A percentile compares a stretch with the other conserved stretches of the same genome.
Conservation (phyloP, 2,797 vertebrate genomes). For the Acrossocheilus fasciatus region DNA sequence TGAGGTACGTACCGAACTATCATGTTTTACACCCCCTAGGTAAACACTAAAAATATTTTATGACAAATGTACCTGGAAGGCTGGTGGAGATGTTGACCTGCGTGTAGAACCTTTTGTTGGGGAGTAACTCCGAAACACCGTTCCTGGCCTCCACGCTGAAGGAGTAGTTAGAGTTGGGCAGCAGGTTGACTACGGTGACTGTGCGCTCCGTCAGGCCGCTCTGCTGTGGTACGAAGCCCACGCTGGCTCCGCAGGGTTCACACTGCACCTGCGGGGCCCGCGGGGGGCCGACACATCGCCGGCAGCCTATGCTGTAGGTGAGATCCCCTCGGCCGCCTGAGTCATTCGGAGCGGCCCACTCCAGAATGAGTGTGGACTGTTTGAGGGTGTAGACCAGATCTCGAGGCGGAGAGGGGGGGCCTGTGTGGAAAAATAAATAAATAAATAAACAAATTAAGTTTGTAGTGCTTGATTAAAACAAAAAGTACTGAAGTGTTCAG, state of each 20-base stretch:
- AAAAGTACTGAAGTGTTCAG: background rate
- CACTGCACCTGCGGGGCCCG: conserved; percentile 69
- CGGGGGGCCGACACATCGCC: conserved; percentile 71
- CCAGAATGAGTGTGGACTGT: conserved; percentile 87
- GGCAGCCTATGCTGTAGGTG: conserved; percentile 89
- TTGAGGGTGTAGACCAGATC: conserved; percentile 88
- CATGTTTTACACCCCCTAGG: background rate
- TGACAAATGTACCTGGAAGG: conserved; percentile 76
- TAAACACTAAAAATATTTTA: background rate
- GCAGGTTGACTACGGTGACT: conserved; percentile 89
- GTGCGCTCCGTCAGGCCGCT: conserved; percentile 84
- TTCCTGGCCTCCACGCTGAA: conserved; percentile 90
- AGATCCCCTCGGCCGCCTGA: conserved; percentile 86
- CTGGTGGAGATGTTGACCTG: conserved; percentile 90
- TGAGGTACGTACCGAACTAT: too few relatives aligned
- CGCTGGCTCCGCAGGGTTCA: conserved; percentile 83
- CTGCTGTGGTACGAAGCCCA: conserved; percentile 93
- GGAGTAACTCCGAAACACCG: conserved; percentile 87
- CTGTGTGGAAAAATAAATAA: conserved; percentile 68
- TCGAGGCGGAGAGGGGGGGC: conserved; percentile 88
- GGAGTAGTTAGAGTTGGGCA: conserved; percentile 89
- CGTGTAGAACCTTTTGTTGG: conserved; percentile 80
- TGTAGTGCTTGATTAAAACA: background rate
- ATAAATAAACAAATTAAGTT: background rate
- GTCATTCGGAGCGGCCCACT: conserved; percentile 86